These are phyloP conservation scores for Artibeus lituratus DNA, from an alignment of 2,797 vertebrate species.

Conservation along the genomic window DNA sequence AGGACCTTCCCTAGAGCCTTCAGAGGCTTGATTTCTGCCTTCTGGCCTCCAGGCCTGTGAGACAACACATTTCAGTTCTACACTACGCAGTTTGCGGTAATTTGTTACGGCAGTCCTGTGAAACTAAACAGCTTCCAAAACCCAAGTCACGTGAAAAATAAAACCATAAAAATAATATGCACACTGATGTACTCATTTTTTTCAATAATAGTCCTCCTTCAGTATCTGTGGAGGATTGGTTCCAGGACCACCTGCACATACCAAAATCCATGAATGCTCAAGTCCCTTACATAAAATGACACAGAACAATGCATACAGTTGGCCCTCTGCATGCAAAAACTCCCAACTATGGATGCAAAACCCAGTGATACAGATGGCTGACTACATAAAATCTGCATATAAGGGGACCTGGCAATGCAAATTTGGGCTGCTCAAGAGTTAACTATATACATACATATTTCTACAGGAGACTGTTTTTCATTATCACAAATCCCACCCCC, in stretches of 20 bases:
- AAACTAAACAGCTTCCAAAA: background rate
- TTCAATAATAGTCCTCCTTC: background rate
- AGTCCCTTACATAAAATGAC: background rate
- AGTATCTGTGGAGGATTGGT: background rate
- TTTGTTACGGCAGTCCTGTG: background rate
- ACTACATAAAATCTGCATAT: background rate
- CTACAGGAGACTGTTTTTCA: background rate
- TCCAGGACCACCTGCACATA: background rate
- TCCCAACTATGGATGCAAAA: background rate
- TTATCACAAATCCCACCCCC: background rate
- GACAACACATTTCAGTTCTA: background rate
- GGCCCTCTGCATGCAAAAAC: background rate
- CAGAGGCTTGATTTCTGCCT: background rate
- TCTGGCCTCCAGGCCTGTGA: background rate
- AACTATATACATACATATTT: background rate
- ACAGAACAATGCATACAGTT: background rate
- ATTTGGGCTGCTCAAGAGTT: background rate
- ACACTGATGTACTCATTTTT: background rate
- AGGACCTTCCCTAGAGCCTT: background rate
- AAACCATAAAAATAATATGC: background rate
- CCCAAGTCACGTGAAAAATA: background rate
- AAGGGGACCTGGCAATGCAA: background rate
- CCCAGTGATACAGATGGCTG: background rate
- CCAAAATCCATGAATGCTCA: background rate
- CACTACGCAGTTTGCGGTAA: background rate